A percentile compares a stretch with the other conserved stretches of the same genome.
Evolutionary conservation across 2,888 invertebrate species (phyloP).

Genomic region (Philereme transversata): DNA sequence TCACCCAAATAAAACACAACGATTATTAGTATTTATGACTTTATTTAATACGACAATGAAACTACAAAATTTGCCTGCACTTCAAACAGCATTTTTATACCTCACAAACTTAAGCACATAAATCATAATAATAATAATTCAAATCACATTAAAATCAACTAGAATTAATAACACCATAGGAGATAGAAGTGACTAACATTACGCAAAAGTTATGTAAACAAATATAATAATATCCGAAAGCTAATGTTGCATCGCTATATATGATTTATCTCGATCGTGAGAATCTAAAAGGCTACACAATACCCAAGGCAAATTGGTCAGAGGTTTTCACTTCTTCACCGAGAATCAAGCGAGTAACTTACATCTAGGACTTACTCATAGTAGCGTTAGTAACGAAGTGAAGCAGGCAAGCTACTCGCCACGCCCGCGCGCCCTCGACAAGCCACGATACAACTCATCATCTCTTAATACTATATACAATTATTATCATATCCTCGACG

Average conservation of each 20-base stretch:
- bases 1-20: constrained; percentile 41
- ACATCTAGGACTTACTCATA: constrained; percentile 70
- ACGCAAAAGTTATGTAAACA: constrained; percentile 74
- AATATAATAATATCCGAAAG: constrained; percentile 67
- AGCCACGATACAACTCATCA: constrained; percentile 59
- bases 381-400: constrained; percentile 66
- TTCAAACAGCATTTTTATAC: constrained; percentile 79
- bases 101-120: constrained; percentile 82
- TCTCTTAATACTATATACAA: constrained; percentile 77
- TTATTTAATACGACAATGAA: constrained; percentile 85
- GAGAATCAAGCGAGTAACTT: constrained; percentile 78
- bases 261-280: constrained; percentile 78
- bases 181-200: constrained; percentile 78
- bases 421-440: constrained; percentile 50
- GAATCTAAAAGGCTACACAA: constrained; percentile 80
- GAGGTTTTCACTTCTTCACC: constrained; percentile 75
- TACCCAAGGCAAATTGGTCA: constrained; percentile 84
- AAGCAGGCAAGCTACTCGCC: constrained; percentile 74
- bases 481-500: constrained; percentile 65
- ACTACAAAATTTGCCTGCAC: constrained; percentile 84
- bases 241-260: constrained; percentile 74
- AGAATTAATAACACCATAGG: constrained; percentile 64
- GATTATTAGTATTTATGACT: constrained; percentile 79
- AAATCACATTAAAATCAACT: constrained; percentile 70
- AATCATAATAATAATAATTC: constrained; percentile 50